phyloP scores from a whole-genome alignment of 2,797 vertebrate genomes.

The Scolopax rusticola region DNA sequence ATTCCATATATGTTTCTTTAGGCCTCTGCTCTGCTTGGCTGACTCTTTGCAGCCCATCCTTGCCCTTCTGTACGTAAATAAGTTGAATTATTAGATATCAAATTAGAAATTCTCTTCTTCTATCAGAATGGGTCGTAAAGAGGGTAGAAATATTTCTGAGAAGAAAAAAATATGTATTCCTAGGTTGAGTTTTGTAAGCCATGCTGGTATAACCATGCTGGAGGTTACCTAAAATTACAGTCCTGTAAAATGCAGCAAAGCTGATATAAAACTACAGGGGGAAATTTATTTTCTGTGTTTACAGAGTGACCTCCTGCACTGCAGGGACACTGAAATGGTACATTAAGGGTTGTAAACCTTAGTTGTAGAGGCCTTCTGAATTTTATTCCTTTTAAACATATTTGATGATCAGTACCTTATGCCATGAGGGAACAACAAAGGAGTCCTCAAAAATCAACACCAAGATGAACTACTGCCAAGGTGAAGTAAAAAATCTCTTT shows the following conservation, averaged over 20 bases:
- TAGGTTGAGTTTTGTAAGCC: background rate
- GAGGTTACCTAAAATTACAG: background rate
- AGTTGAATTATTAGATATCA: background rate
- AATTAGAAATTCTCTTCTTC: background rate
- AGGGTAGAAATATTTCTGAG: background rate
- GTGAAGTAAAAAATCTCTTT: background rate
- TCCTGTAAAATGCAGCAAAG: background rate
- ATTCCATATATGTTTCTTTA: background rate
- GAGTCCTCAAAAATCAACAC: background rate
- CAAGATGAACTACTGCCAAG: background rate
- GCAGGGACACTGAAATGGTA: background rate
- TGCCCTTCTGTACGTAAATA: background rate
- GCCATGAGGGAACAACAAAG: background rate
- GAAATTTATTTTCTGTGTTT: background rate
- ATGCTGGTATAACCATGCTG: background rate
- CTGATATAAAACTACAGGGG: background rate
- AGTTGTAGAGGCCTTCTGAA: background rate
- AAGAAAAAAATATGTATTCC: background rate
- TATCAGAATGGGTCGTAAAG: background rate
- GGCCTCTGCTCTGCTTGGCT: background rate
- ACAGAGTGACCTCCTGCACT: background rate
- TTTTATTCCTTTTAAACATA: background rate
- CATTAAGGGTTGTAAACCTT: background rate
- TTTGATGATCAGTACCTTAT: background rate
- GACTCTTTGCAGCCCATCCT: background rate